Evolutionary conservation across 2,797 vertebrate species (phyloP), one percentile per base, ranked within the genome.

Genomic region (Cottoperca gobio): DNA sequence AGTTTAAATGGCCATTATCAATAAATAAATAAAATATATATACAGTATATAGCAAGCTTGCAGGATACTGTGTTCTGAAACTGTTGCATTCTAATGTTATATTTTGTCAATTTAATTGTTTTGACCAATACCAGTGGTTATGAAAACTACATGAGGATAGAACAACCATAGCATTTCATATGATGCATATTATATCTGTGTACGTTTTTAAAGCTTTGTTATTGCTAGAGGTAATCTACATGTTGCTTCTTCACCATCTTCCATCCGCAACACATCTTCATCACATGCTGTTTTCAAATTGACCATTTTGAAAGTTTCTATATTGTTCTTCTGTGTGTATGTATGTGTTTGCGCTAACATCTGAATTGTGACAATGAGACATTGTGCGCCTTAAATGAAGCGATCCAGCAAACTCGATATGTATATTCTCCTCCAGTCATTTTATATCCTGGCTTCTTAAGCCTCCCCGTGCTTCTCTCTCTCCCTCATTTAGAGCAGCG

Each of bases 321-420:
- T 42, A 61, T 76, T 76, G 69, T 81, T 73, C 78, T 82, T 72
- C 77, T 75, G 67, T 43, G 40, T 55, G 54, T 73, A 42, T 60
- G 46, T 43, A 11, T 76, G 67, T 78, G 76, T 82, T 68, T 79
- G 69, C 13, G 21, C 69, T 43, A 42, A 42, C 23, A 4, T 79
- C 74, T 86, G 76, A 82, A 48, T 77, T 79, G 81, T 83, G 86
- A 89, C 86, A 90, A 88, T 88, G 84, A 89, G 85, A 81, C 90
- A 89, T 82, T 77, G 81, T 90, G 82, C 73, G 81, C 78, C 88
- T 89, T 90, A 92, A 93, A 95, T 93, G 89, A 93, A 93, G 90
- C 88, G 85, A 93, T 93, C 88, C 88, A 79, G 74, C 73, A 75
- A 78, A 86, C 86, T 90, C 79, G 59, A 90, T 80, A 48, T 87